Conservation (phyloP, 2,888 invertebrate species). For the Hyposoter didymator region DNA sequence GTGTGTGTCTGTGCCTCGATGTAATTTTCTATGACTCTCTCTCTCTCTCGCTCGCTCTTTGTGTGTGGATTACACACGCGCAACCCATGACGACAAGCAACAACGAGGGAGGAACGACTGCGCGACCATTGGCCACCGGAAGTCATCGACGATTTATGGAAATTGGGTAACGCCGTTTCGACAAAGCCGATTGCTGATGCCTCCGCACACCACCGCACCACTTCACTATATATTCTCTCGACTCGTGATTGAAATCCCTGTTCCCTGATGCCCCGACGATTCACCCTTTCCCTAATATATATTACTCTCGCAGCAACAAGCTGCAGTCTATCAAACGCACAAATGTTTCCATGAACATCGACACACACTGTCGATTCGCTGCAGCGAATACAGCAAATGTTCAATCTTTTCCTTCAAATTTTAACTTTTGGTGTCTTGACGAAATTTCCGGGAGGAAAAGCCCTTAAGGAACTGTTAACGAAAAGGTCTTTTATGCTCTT, state of each 20-base stretch:
- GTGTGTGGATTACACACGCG: background rate
- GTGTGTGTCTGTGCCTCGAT: background rate
- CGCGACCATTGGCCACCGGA: conserved; percentile 50
- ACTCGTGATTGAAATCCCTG: conserved; percentile 39
- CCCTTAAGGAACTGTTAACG: too few relatives aligned
- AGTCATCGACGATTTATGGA: conserved; percentile 68
- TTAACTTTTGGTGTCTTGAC: too few relatives aligned
- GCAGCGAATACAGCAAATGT: too few relatives aligned
- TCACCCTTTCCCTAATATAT: conserved; percentile 20
- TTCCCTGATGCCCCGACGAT: conserved; percentile 9
- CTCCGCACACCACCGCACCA: background rate
- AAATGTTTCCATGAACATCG: background rate
- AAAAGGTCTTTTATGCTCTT: too few relatives aligned
- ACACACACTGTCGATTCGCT: background rate
- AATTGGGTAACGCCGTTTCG: conserved; percentile 63
- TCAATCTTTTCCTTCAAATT: too few relatives aligned
- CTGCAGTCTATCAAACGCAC: background rate
- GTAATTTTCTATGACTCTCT: background rate
- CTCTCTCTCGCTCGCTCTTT: background rate
- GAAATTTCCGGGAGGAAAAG: too few relatives aligned
- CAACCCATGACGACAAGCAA: background rate
- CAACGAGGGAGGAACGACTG: conserved; percentile 18
- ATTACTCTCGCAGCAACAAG: conserved; percentile 34
- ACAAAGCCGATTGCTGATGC: conserved; percentile 58
- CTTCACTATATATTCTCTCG: too few relatives aligned